Percentiles rank a stretch among this genome's conserved stretches.
phyloP scores from a whole-genome alignment of 2,888 invertebrate genomes.

The Phyllotreta cruciferae region DNA sequence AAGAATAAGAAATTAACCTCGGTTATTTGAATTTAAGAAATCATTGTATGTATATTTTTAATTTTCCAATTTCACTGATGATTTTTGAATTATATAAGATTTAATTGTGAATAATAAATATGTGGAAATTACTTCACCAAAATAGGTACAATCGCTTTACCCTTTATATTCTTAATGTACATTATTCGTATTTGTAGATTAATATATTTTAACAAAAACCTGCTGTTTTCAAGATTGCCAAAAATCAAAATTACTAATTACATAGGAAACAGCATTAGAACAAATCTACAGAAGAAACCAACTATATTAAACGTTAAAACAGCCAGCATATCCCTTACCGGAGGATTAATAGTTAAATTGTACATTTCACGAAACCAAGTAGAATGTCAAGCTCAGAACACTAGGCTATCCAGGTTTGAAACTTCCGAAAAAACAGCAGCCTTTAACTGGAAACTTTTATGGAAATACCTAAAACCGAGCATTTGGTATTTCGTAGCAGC shows the following conservation, averaged over 20 bases:
- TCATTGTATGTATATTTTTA: neutral
- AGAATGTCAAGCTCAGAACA: constrained; percentile 51
- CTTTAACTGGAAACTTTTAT: constrained; percentile 82
- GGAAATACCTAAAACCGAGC: constrained; percentile 77
- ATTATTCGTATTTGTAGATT: neutral
- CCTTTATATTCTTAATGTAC: neutral
- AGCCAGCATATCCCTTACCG: constrained; percentile 40
- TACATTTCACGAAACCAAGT: constrained; percentile 44
- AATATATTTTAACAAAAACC: constrained; percentile 3
- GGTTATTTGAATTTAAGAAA: neutral
- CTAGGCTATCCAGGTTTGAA: constrained; percentile 54
- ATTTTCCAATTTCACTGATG: neutral
- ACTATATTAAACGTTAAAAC: constrained; percentile 25
- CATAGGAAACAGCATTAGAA: neutral
- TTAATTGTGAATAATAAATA: constrained; percentile 3
- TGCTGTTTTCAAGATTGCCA: constrained; percentile 2
- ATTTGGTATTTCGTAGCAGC: constrained; percentile 79
- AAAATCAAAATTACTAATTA: constrained; percentile 2
- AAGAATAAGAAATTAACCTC: no score
- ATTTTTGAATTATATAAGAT: constrained; percentile 1
- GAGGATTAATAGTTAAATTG: constrained; percentile 42
- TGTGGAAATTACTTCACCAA: constrained; percentile 30
- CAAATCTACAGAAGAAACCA: neutral
- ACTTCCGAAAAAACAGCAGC: constrained; percentile 63
- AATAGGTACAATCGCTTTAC: constrained; percentile 20